phyloP scores from a whole-genome alignment of 1,140 invertebrate species.

The Drosophila grimshawi region DNA sequence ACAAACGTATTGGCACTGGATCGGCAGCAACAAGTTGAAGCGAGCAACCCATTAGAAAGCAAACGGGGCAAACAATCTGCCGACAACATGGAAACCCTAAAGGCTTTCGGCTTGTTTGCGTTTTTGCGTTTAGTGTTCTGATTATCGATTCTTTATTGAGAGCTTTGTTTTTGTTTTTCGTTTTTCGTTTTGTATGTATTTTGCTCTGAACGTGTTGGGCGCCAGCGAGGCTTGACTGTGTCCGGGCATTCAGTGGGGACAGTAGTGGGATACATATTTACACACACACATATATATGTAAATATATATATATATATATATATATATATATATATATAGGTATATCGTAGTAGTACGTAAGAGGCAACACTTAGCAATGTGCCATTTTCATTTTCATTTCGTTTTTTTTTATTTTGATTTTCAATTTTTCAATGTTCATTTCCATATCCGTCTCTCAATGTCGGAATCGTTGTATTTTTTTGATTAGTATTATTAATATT shows the following conservation, averaged over 20 bases:
- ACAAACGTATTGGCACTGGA: constrained; percentile 25
- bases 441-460: constrained; percentile 49
- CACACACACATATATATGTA: background rate
- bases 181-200: background rate
- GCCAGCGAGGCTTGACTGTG: constrained; percentile 17
- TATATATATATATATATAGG: background rate
- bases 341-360: background rate
- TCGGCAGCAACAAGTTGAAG: constrained; percentile 44
- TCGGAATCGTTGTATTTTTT: constrained; percentile 6
- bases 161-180: background rate
- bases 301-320: background rate
- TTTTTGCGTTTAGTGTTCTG: constrained; percentile 25
- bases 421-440: constrained; percentile 49
- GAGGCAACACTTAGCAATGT: constrained; percentile 6
- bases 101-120: constrained; percentile 14
- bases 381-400: constrained; percentile 27
- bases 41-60: constrained; percentile 32
- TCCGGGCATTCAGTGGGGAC: background rate
- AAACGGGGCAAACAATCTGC: constrained; percentile 8
- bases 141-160: constrained; percentile 49
- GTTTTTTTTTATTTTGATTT: background rate
- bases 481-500: background rate
- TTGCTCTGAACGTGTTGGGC: background rate
- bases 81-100: constrained; percentile 12
- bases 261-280: background rate